Conservation (phyloP, 1,140 invertebrate genomes). For the Diuraphis noxia region DNA sequence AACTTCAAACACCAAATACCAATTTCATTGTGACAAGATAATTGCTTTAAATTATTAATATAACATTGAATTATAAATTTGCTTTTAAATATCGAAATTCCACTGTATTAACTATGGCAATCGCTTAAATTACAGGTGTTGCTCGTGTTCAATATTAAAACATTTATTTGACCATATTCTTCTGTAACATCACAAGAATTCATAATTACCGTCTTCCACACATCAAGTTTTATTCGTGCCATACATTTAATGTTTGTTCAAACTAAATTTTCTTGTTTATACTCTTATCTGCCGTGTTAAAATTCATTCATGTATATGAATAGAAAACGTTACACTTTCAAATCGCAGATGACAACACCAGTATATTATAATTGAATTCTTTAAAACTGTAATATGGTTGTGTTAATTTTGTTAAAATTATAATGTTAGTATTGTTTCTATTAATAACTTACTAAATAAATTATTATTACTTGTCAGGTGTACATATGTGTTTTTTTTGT, state of each 20-base stretch:
- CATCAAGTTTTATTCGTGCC: neutral
- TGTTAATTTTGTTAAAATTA: neutral
- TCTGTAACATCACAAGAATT: neutral
- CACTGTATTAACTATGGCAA: neutral
- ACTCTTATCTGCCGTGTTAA: neutral
- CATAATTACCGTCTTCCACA: neutral
- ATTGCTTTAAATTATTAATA: slow-evolving; percentile 2
- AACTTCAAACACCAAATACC: neutral
- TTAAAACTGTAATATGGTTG: neutral
- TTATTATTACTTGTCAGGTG: slow-evolving; percentile 2
- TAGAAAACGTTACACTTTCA: neutral
- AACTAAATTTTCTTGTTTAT: neutral
- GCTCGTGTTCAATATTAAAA: neutral
- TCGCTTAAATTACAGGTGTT: neutral
- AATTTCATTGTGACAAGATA: neutral
- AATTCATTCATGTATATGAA: neutral
- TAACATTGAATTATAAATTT: neutral
- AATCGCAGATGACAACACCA: neutral
- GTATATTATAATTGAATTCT: neutral
- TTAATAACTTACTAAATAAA: neutral
- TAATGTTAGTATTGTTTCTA: neutral
- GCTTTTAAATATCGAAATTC: neutral
- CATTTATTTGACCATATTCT: neutral
- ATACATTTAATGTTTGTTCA: neutral
- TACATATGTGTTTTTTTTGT: neutral